Evolutionary conservation across 1,140 invertebrate species (phyloP).

Genomic region (Meloidogyne chitwoodi): DNA sequence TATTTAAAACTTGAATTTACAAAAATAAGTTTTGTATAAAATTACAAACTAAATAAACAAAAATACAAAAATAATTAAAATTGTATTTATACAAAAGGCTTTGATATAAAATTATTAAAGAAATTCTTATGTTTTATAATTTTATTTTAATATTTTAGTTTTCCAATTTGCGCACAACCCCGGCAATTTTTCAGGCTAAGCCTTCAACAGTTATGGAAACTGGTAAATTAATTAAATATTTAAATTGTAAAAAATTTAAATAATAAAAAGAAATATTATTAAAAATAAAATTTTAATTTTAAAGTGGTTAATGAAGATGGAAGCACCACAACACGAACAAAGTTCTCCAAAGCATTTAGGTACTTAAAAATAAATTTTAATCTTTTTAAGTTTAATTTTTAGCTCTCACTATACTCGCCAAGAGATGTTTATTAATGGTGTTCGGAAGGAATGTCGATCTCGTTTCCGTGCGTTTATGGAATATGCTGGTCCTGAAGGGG

Average conservation of each 20-base stretch:
- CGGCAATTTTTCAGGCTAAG: slow-evolving; percentile 36
- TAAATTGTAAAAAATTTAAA: no score
- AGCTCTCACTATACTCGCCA: slow-evolving; percentile 42
- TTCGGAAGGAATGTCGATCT: slow-evolving; percentile 32
- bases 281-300: not conserved
- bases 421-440: slow-evolving; percentile 45
- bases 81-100: not conserved
- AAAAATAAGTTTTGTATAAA: not conserved
- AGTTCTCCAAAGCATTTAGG: slow-evolving; percentile 46
- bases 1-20: no score
- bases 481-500: slow-evolving; percentile 45
- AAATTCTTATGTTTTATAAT: no score
- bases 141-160: slow-evolving; percentile 6
- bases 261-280: not conserved
- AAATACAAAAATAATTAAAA: not conserved
- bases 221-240: no score
- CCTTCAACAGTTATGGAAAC: slow-evolving; percentile 42
- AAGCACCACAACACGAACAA: slow-evolving; percentile 44
- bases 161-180: slow-evolving; percentile 38
- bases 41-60: not conserved
- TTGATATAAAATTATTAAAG: no score
- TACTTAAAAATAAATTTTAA: not conserved
- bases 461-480: slow-evolving; percentile 52
- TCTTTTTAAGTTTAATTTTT: no score
- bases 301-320: slow-evolving; percentile 41